These are phyloP conservation scores for Endotricha flammealis DNA, from an alignment of 2,888 invertebrate species.

Conservation along the genomic window DNA sequence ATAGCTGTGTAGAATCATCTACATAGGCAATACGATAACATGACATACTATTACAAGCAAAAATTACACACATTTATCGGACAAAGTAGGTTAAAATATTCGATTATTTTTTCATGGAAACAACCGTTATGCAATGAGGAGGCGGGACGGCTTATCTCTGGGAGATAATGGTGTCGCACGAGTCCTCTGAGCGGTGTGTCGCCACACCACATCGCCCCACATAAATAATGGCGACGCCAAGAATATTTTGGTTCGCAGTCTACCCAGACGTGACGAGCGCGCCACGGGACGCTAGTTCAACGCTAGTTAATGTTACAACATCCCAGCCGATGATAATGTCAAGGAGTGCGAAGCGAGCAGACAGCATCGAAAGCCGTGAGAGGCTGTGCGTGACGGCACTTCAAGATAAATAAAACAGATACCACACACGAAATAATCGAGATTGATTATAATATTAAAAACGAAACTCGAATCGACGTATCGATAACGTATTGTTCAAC, in stretches of 20 bases:
- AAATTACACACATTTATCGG: background rate
- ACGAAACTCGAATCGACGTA: constrained; percentile 2
- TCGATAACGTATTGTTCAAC: constrained; percentile 1
- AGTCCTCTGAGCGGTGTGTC: constrained; percentile 15
- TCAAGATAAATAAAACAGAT: background rate
- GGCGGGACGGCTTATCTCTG: constrained; percentile 30
- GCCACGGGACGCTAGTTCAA: too few species aligned
- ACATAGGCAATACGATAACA: background rate
- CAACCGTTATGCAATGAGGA: constrained; percentile 28
- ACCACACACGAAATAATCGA: constrained; percentile 1
- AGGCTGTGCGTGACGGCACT: constrained; percentile 2
- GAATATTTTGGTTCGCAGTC: constrained; percentile 1
- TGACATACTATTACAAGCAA: background rate
- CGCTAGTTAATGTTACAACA: background rate
- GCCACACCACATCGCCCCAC: background rate
- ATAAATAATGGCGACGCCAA: constrained; percentile 3
- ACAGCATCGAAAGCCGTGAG: background rate
- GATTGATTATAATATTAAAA: constrained; percentile 7
- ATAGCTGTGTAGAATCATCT: background rate
- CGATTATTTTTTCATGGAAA: constrained; percentile 26
- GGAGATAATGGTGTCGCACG: constrained; percentile 34
- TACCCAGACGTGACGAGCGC: background rate
- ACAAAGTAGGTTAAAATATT: background rate
- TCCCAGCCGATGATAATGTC: constrained; percentile 5
- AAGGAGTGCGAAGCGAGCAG: constrained; percentile 2